phyloP scores from a whole-genome alignment of 1,140 invertebrate genomes.

The silkworm (Bombyx mori) region ASM3026992v2 NC_085113.1:4940001-4940500 shows the following conservation, averaged over 20 bases:
- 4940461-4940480: slow-evolving; percentile 25
- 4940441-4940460: slow-evolving; percentile 46
- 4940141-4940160: slow-evolving; percentile 38
- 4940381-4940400: slow-evolving; percentile 44
- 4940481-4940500: too few relatives aligned
- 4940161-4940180: slow-evolving; percentile 55
- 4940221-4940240: slow-evolving; percentile 59
- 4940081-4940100: slow-evolving; percentile 44
- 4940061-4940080: slow-evolving; percentile 45
- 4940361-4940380: slow-evolving; percentile 43
- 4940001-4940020: slow-evolving; percentile 55
- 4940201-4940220: slow-evolving; percentile 44
- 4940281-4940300: slow-evolving; percentile 59
- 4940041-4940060: slow-evolving; percentile 43
- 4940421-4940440: slow-evolving; percentile 16
- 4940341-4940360: slow-evolving; percentile 62
- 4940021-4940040: slow-evolving; percentile 25
- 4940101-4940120: slow-evolving; percentile 44
- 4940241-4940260: slow-evolving; percentile 62
- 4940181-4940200: slow-evolving; percentile 49
- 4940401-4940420: slow-evolving; percentile 39
- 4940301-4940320: slow-evolving; percentile 65
- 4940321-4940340: slow-evolving; percentile 35
- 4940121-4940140: slow-evolving; percentile 59
- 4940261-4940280: slow-evolving; percentile 51